phyloP scores from a whole-genome alignment of 2,888 invertebrate genomes.

The Eupithecia tripunctaria region DNA sequence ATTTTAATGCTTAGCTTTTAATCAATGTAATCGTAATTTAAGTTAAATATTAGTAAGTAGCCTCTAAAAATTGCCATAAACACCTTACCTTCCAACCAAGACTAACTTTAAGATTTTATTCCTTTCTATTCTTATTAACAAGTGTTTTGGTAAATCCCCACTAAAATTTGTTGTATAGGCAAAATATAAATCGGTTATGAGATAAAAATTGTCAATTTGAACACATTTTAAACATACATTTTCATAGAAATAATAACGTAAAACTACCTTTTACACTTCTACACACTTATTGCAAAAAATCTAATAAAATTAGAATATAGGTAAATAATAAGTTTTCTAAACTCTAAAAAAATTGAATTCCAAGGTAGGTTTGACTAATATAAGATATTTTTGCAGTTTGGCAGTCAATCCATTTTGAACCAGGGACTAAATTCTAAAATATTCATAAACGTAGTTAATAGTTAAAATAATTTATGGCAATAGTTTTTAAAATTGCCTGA shows the following conservation, averaged over 20 bases:
- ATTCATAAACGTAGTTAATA: not conserved
- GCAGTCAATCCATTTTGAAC: slow-evolving; percentile 6
- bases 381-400: not conserved
- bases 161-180: not conserved
- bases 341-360: slow-evolving; percentile 27
- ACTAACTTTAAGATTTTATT: not conserved
- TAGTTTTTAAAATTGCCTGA: not conserved
- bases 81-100: not conserved
- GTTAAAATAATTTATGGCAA: not conserved
- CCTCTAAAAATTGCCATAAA: not conserved
- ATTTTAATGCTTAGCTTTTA: slow-evolving; percentile 6
- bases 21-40: slow-evolving; percentile 5
- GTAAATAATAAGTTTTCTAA: slow-evolving; percentile 31
- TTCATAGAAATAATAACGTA: too few relatives aligned
- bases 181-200: not conserved
- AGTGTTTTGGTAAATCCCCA: not conserved
- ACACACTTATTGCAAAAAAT: slow-evolving; percentile 9
- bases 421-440: slow-evolving; percentile 10
- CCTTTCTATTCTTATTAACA: not conserved
- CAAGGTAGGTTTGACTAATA: not conserved
- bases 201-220: too few relatives aligned
- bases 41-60: not conserved
- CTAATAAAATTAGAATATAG: slow-evolving; percentile 29
- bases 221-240: too few relatives aligned
- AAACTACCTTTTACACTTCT: not conserved